Evolutionary conservation across 1,140 invertebrate genomes (phyloP), one percentile per base, ranked within the genome.

Genomic region (Lucilia sericata): DNA sequence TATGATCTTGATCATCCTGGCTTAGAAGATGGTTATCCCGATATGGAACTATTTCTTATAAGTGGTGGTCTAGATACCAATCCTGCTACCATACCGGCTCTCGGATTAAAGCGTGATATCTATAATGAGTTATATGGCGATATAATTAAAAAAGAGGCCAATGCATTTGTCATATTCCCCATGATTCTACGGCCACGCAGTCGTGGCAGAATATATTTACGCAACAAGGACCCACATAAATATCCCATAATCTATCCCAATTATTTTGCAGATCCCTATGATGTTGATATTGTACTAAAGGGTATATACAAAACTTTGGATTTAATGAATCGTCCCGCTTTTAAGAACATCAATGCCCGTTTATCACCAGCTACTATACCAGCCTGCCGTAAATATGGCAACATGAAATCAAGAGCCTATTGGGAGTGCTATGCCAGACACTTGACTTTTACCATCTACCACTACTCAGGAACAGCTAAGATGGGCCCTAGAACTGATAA

Each of bases 181-280:
- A 95, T 95, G 92, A 90, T 96, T 0, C 90, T 96, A 91, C 91
- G 94, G 60, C 96, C 96, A 2, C 94, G 95, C 89, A 96, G 95
- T 51, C 93, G 92, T 80, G 97, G 96, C 2, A 93, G 92, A 84
- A 93, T 98, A 34, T 93, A 93, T 87, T 91, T 97, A 4, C 92
- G 92, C 83, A 93, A 92, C 85, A 94, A 90, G 65, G 94, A 97
- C 91, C 96, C 96, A 3, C 93, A 93, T 74, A 92, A 94, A 12
- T 94, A 96, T 87, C 98, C 98, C 0, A 90, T 94, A n/a, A 95
- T 99, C 21, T 94, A 96, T 87, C 94, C 97, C 0, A 96, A 97
- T 85, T 97, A 97, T 87, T 94, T 96, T 75, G 86, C 88, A 9
- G 88, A 90, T 87, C 89, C 92, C 1, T 93, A 94, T 47, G 95